Evolutionary conservation across 2,797 vertebrate genomes (phyloP).

Genomic region (Picus viridis): DNA sequence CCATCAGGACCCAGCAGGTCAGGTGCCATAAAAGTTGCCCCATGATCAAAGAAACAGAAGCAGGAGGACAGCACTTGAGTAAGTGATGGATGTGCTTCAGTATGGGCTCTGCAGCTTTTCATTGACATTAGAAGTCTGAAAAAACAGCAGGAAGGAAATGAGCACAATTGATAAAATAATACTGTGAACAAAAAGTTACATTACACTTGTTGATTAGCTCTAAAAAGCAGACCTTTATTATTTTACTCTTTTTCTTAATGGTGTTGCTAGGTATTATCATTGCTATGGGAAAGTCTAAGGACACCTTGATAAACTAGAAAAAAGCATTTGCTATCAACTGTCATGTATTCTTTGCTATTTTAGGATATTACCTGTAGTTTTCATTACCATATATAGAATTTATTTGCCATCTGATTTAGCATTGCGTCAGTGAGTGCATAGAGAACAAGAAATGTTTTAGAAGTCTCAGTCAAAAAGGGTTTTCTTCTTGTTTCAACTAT

Average conservation of each 20-base stretch:
- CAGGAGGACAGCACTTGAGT: not conserved
- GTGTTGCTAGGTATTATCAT: not conserved
- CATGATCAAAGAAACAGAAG: too few species aligned
- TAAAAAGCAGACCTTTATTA: not conserved
- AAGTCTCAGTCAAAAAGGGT: not conserved
- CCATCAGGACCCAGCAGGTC: too few species aligned
- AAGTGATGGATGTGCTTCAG: accelerated
- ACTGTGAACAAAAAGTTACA: not conserved
- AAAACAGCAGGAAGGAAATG: not conserved
- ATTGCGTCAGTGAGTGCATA: not conserved
- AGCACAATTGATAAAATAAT: not conserved
- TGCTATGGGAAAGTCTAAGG: not conserved
- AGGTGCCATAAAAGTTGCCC: too few species aligned
- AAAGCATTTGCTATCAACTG: not conserved
- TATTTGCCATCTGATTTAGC: not conserved
- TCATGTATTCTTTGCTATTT: not conserved
- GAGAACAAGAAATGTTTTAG: not conserved
- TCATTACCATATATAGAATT: not conserved
- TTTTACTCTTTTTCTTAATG: not conserved
- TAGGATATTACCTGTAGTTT: not conserved
- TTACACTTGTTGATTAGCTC: not conserved
- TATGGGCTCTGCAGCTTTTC: not conserved
- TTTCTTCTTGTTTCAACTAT: not conserved
- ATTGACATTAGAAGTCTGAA: not conserved
- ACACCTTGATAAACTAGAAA: not conserved